These are phyloP conservation scores for Sthenelais limicola DNA, from an alignment of 2,888 invertebrate genomes.

Conservation along the genomic window DNA sequence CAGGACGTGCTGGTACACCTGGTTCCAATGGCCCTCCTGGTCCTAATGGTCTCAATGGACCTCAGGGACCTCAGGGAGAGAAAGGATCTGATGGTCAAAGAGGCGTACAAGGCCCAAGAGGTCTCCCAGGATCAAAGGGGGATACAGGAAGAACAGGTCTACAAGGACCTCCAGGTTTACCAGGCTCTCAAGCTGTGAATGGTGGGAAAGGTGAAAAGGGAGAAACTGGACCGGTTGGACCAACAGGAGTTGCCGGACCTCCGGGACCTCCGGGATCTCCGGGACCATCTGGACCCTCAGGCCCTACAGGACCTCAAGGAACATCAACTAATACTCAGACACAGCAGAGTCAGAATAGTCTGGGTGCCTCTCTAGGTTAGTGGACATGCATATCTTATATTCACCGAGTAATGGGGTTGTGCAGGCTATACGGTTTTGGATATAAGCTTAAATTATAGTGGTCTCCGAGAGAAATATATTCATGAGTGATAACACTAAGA, in stretches of 20 bases:
- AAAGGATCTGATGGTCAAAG: not conserved
- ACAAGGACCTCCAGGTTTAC: slow-evolving; percentile 2
- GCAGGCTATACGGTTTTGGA: too few species aligned
- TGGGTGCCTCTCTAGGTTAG: too few species aligned
- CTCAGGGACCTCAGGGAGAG: not conserved
- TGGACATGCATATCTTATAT: too few species aligned
- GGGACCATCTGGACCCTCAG: slow-evolving; percentile 10
- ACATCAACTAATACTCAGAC: too few species aligned
- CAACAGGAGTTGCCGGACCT: slow-evolving; percentile 11
- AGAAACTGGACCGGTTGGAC: slow-evolving; percentile 15
- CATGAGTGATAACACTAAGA: too few species aligned
- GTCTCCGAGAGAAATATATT: too few species aligned
- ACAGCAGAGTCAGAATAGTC: too few species aligned
- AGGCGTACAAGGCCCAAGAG: not conserved
- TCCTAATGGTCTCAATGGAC: not conserved
- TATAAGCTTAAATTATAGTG: too few species aligned
- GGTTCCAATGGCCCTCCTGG: slow-evolving; percentile 12
- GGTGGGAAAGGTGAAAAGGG: slow-evolving; percentile 17
- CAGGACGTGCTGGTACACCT: not conserved
- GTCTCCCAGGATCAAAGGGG: not conserved
- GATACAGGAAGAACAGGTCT: not conserved
- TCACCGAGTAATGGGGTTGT: too few species aligned
- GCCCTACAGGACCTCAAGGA: not conserved
- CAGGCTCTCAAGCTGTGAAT: not conserved
- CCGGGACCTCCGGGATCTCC: not conserved